Evolutionary conservation across 2,113 vertebrate species (phyloP).

Genomic region (Poicephalus gulielmi): DNA sequence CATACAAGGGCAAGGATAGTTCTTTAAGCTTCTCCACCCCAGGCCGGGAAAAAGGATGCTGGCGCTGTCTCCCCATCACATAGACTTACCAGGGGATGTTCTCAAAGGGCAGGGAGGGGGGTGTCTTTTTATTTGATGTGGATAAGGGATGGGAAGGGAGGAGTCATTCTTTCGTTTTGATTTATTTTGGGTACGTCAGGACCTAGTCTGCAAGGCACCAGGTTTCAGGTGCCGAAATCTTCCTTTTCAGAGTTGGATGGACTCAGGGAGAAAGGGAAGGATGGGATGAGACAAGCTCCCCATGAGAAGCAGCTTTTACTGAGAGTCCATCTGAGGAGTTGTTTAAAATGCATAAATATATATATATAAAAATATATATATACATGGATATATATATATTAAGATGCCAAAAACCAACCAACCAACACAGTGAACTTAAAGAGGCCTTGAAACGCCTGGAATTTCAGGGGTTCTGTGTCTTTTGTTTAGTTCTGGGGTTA

Average conservation of each 20-base stretch:
- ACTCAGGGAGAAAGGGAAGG: background rate
- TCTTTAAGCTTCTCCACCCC: background rate
- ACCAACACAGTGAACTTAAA: slow-evolving; percentile 30
- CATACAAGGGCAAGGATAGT: background rate
- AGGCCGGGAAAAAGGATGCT: background rate
- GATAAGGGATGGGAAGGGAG: slow-evolving; percentile 11
- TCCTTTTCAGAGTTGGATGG: background rate
- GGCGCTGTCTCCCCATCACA: background rate
- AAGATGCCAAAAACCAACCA: slow-evolving; percentile 62
- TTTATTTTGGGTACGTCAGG: slow-evolving; percentile 13
- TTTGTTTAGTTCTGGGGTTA: slow-evolving; percentile 33
- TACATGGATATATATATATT: slow-evolving; percentile 36
- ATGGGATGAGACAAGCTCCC: background rate
- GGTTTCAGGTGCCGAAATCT: slow-evolving; percentile 47
- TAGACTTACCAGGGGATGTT: background rate
- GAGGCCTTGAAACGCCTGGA: slow-evolving; percentile 64
- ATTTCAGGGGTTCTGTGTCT: slow-evolving; percentile 55
- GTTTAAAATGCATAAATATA: background rate
- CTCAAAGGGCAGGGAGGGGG: background rate
- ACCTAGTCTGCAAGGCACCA: background rate
- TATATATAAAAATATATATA: slow-evolving; percentile 23
- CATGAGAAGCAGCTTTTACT: background rate
- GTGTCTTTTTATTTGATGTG: slow-evolving; percentile 20
- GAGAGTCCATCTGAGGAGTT: slow-evolving; percentile 4
- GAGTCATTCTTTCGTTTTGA: background rate